Conservation (phyloP, 1,140 invertebrate species). For the Ips nitidus region DNA sequence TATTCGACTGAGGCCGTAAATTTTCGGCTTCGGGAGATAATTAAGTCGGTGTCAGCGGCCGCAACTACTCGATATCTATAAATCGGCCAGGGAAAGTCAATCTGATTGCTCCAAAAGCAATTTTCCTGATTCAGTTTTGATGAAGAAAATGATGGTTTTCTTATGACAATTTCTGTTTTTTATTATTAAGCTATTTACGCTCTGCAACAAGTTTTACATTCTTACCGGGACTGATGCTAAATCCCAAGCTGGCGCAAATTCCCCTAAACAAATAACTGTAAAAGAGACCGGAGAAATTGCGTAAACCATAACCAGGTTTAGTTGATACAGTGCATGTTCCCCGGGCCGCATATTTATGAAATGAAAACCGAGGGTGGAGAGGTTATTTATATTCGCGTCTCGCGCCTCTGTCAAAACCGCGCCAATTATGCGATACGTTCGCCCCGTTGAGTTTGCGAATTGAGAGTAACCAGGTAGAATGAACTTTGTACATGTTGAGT, state of each 20-base stretch:
- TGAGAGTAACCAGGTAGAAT: constrained; percentile 15
- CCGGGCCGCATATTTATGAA: constrained; percentile 9
- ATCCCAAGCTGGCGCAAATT: too few species aligned
- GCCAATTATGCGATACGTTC: constrained; percentile 13
- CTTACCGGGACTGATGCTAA: too few species aligned
- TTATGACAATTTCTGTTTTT: too few species aligned
- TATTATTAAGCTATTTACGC: too few species aligned
- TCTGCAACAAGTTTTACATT: too few species aligned
- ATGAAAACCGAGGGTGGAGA: constrained; percentile 4
- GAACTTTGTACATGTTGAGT: background rate
- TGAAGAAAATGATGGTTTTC: too few species aligned
- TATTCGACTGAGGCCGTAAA: constrained; percentile 31
- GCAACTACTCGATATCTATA: constrained; percentile 39
- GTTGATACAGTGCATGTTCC: background rate
- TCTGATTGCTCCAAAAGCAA: too few species aligned
- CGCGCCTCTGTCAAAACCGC: constrained; percentile 17
- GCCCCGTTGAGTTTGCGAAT: constrained; percentile 4
- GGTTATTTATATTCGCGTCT: constrained; percentile 17
- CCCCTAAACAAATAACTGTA: too few species aligned
- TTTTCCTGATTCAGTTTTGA: too few species aligned
- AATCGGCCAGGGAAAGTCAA: constrained; percentile 27
- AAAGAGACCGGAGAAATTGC: too few species aligned
- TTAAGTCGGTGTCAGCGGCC: constrained; percentile 39
- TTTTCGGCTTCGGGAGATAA: constrained; percentile 37
- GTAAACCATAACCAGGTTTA: too few species aligned